Evolutionary conservation across 1,140 invertebrate species (phyloP).

Genomic region (Conopomorpha cramerella): DNA sequence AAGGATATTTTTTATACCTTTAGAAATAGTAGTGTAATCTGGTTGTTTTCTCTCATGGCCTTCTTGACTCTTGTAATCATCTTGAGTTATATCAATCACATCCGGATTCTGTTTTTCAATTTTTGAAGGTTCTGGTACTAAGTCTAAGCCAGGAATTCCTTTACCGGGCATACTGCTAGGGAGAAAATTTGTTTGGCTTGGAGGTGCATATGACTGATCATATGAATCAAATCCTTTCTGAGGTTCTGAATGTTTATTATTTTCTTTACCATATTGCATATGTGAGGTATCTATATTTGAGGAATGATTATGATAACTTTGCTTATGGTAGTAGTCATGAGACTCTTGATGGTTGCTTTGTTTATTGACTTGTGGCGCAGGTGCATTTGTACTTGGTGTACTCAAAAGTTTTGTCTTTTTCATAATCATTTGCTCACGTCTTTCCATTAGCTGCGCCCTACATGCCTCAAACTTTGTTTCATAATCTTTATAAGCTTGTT

Average conservation of each 20-base stretch:
- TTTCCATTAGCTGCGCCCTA: conserved; percentile 73
- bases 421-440: conserved; percentile 78
- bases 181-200: conserved; percentile 4
- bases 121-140: conserved; percentile 53
- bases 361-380: conserved; percentile 5
- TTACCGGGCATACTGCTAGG: conserved; percentile 24
- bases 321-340: conserved; percentile 1
- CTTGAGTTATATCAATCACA: conserved; percentile 41
- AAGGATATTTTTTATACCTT: conserved; percentile 64
- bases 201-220: conserved; percentile 4
- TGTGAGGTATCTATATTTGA: no score
- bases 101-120: conserved; percentile 15
- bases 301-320: conserved; percentile 5
- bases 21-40: conserved; percentile 62
- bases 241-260: conserved; percentile 14
- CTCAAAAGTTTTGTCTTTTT: conserved; percentile 58
- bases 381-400: no score
- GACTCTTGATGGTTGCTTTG: conserved; percentile 7
- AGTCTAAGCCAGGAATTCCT: conserved; percentile 69
- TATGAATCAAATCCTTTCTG: conserved; percentile 26
- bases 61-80: conserved; percentile 13
- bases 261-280: conserved; percentile 22
- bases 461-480: conserved; percentile 83
- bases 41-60: conserved; percentile 19
- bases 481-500: conserved; percentile 79